Evolutionary conservation across 2,797 vertebrate species (phyloP).

Genomic region (Crocodylus rhombifer): DNA sequence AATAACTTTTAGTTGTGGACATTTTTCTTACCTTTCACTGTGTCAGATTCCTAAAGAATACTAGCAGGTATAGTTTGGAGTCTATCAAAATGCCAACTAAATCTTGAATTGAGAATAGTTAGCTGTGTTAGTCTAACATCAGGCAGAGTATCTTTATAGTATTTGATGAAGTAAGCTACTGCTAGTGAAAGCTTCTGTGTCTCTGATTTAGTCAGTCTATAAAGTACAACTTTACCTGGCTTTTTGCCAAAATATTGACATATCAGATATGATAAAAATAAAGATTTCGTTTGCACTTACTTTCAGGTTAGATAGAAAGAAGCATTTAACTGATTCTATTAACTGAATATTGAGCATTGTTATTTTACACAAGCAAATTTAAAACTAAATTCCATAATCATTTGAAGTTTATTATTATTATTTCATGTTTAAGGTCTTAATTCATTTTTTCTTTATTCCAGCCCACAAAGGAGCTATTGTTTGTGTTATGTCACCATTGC

Average conservation of each 20-base stretch:
- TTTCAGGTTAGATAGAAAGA: neutral
- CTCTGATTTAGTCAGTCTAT: too few species aligned
- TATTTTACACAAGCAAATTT: neutral
- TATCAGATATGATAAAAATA: neutral
- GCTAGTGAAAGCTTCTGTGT: too few species aligned
- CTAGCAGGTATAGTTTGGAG: neutral
- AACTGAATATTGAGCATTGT: neutral
- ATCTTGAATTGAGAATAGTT: neutral
- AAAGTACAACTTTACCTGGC: too few species aligned
- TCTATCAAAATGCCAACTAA: neutral
- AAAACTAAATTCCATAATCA: neutral
- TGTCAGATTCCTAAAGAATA: neutral
- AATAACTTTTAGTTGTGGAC: neutral
- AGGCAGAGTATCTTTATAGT: too few species aligned
- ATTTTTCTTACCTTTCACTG: neutral
- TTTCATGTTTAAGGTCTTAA: constrained; percentile 8
- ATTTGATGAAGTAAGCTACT: too few species aligned
- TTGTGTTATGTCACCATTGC: neutral
- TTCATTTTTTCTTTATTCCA: neutral
- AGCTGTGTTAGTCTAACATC: too few species aligned
- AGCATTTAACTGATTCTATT: neutral
- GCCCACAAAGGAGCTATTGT: neutral
- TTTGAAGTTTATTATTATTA: neutral
- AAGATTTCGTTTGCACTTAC: neutral
- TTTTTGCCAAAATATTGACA: neutral